A percentile compares a stretch with the other conserved stretches of the same genome.
Evolutionary conservation across 2,888 invertebrate species (phyloP).

Genomic region (Nemoura dubitans): DNA sequence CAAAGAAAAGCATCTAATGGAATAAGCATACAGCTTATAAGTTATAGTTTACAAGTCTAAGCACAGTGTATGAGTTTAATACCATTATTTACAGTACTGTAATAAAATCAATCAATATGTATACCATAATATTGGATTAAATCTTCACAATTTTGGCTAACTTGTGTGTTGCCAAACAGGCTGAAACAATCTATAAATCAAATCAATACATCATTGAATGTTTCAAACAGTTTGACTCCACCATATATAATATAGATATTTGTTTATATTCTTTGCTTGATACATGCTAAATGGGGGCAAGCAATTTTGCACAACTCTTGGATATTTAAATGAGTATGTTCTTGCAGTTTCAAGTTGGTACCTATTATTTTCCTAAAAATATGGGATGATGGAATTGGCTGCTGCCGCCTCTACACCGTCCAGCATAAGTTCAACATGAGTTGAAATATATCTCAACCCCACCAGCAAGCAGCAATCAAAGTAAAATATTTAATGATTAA

Average conservation of each 20-base stretch:
- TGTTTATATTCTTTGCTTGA: neutral
- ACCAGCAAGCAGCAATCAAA: neutral
- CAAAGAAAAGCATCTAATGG: neutral
- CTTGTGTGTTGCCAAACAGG: neutral
- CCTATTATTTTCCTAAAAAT: no score
- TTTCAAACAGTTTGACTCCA: neutral
- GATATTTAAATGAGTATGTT: no score
- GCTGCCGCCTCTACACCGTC: no score
- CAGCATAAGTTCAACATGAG: no score
- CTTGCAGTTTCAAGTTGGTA: no score
- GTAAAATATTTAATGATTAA: neutral
- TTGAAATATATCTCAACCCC: neutral
- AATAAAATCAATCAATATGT: neutral
- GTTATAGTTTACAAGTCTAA: neutral
- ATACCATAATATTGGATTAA: conserved; percentile 1
- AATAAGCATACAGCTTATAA: neutral
- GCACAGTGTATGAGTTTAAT: neutral
- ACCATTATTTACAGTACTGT: neutral
- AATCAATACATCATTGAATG: neutral
- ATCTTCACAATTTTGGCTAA: neutral
- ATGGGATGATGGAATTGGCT: no score
- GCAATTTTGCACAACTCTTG: neutral
- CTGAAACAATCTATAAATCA: neutral
- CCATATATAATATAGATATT: neutral
- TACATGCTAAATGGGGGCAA: neutral